phyloP scores from a whole-genome alignment of 2,113 vertebrate species.

The Scopus umbretta region DNA sequence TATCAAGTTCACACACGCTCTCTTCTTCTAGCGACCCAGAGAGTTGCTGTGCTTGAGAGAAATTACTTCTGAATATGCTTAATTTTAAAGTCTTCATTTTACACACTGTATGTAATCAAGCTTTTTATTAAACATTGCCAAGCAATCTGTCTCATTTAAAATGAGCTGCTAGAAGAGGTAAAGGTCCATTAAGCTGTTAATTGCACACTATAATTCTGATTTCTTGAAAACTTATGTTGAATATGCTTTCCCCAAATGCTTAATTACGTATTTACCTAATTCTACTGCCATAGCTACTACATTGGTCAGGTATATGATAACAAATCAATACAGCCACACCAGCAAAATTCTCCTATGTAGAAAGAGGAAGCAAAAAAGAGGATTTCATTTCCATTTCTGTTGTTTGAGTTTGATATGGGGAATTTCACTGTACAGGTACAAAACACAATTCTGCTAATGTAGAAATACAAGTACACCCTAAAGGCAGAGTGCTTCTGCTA shows the following conservation, averaged over 20 bases:
- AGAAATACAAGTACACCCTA: slow-evolving; percentile 16
- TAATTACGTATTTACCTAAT: too few relatives aligned
- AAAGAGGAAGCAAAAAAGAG: background rate
- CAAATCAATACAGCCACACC: background rate
- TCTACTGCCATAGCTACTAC: too few relatives aligned
- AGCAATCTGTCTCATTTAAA: background rate
- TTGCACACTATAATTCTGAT: too few relatives aligned
- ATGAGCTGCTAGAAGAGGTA: too few relatives aligned
- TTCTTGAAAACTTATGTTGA: too few relatives aligned
- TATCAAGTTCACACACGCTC: background rate
- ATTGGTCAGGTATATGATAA: too few relatives aligned
- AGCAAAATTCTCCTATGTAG: background rate
- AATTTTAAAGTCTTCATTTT: slow-evolving; percentile 37
- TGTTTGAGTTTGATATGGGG: background rate
- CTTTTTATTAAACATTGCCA: slow-evolving; percentile 47
- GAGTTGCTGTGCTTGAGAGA: background rate
- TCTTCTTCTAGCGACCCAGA: background rate
- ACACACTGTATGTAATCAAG: slow-evolving; percentile 27
- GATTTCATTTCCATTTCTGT: background rate
- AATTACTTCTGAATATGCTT: slow-evolving; percentile 36
- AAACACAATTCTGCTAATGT: background rate
- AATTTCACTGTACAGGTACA: slow-evolving; percentile 4
- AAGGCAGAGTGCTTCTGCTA: slow-evolving; percentile 8
- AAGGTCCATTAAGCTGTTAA: too few relatives aligned
- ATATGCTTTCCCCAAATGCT: too few relatives aligned